These are phyloP conservation scores for Zaprionus camerounensis DNA, from an alignment of 1,140 invertebrate genomes.

Conservation along the genomic window DNA sequence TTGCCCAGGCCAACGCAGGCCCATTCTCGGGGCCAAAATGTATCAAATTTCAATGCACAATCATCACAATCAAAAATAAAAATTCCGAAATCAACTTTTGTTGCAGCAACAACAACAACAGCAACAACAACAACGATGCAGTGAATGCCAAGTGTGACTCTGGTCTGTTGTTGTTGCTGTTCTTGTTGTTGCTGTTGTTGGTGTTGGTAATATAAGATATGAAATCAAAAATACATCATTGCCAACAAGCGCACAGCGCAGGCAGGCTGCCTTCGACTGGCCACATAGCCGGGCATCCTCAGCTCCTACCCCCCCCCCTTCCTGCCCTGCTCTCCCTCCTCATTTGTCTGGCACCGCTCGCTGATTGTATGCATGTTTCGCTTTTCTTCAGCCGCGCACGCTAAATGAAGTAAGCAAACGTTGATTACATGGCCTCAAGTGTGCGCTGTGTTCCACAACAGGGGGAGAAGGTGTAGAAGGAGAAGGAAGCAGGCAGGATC, in stretches of 20 bases:
- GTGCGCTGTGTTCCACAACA: constrained; percentile 59
- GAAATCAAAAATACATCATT: constrained; percentile 83
- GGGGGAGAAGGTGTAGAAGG: neutral
- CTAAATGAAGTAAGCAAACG: constrained; percentile 83
- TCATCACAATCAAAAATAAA: constrained; percentile 83
- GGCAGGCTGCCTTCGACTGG: constrained; percentile 27
- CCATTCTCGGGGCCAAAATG: constrained; percentile 58
- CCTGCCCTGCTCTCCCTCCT: constrained; percentile 14
- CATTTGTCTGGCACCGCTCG: constrained; percentile 56
- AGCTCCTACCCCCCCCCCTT: constrained; percentile 1
- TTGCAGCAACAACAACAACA: constrained; percentile 5
- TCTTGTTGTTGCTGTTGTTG: constrained; percentile 36
- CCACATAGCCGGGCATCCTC: constrained; percentile 47
- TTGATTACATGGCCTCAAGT: constrained; percentile 83
- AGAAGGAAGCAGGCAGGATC: neutral
- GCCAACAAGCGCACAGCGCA: constrained; percentile 70
- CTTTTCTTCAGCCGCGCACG: constrained; percentile 79
- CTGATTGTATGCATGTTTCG: constrained; percentile 81
- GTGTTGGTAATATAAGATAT: constrained; percentile 83
- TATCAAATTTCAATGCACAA: constrained; percentile 83
- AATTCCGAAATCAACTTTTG: constrained; percentile 80
- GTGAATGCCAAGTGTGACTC: constrained; percentile 4
- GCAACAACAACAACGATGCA: neutral
- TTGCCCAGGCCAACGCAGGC: constrained; percentile 23
- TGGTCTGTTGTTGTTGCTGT: constrained; percentile 8